Evolutionary conservation across 1,140 invertebrate genomes (phyloP).

Genomic region (Ptiloglossa arizonensis): DNA sequence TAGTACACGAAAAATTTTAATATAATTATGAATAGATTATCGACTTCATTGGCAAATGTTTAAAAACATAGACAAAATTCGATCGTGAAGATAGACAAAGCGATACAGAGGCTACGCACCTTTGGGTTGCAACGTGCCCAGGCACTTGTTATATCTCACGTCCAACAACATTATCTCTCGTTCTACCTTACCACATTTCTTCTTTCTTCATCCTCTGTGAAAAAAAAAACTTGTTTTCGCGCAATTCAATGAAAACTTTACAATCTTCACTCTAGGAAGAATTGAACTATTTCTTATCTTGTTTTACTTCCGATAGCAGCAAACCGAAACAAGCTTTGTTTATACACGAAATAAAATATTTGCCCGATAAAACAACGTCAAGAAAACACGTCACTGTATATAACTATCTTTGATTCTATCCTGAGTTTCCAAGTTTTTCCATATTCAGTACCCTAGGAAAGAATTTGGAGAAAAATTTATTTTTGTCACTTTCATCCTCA

Average conservation of each 20-base stretch:
- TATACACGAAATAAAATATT: background rate
- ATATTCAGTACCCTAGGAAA: too few species aligned
- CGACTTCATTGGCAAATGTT: too few species aligned
- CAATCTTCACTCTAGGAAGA: too few species aligned
- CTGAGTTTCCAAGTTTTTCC: too few species aligned
- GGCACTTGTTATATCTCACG: conserved; percentile 23
- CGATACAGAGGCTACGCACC: conserved; percentile 30
- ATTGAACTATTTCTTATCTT: background rate
- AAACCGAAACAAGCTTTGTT: background rate
- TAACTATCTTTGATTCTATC: background rate
- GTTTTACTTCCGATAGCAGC: background rate
- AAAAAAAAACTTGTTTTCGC: background rate
- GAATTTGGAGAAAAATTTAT: too few species aligned
- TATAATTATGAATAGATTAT: too few species aligned
- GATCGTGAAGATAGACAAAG: background rate
- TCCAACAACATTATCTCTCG: conserved; percentile 38
- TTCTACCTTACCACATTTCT: conserved; percentile 60
- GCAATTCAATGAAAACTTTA: background rate
- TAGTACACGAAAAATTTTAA: too few species aligned
- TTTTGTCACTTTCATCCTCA: too few species aligned
- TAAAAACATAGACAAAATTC: too few species aligned
- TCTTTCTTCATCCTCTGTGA: background rate
- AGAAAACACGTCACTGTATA: background rate
- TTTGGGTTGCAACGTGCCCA: conserved; percentile 38
- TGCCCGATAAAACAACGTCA: background rate